phyloP scores from a whole-genome alignment of 2,888 invertebrate species.

The Criorhina ranunculi region DNA sequence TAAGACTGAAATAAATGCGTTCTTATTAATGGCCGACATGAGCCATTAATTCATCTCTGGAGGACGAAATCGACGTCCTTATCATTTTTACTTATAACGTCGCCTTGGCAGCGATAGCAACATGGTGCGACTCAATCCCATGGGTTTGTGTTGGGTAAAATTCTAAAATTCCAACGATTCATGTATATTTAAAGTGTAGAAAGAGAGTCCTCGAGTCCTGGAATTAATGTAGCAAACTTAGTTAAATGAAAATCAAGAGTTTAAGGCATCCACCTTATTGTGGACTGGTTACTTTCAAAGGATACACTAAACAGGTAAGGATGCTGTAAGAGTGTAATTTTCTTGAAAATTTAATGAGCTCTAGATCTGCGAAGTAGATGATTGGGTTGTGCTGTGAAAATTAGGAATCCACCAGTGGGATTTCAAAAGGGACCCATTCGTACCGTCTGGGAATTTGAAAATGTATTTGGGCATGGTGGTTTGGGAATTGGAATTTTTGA shows the following conservation, averaged over 20 bases:
- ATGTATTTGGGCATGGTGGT: too few species aligned
- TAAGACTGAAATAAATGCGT: background rate
- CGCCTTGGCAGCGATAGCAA: background rate
- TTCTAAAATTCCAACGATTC: slow-evolving; percentile 6
- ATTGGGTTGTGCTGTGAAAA: background rate
- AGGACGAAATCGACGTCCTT: slow-evolving; percentile 8
- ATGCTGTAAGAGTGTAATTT: slow-evolving; percentile 5
- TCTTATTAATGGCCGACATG: slow-evolving; percentile 21
- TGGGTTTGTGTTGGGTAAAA: background rate
- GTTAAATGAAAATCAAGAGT: background rate
- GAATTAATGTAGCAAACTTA: background rate
- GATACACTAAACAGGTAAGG: background rate
- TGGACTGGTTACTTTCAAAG: background rate
- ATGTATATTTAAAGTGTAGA: slow-evolving; percentile 27
- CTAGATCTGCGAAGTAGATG: background rate
- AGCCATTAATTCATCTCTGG: slow-evolving; percentile 22
- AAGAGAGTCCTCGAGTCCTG: background rate
- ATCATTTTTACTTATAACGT: background rate
- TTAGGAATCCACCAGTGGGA: background rate
- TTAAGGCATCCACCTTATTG: background rate
- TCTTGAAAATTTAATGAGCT: slow-evolving; percentile 27
- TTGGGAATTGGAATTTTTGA: background rate
- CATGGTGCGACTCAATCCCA: background rate
- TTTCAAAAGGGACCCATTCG: background rate
- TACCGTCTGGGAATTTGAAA: background rate